Evolutionary conservation across 2,797 vertebrate species (phyloP), one percentile per base, ranked within the genome.

Genomic region (Vireo griseus): DNA sequence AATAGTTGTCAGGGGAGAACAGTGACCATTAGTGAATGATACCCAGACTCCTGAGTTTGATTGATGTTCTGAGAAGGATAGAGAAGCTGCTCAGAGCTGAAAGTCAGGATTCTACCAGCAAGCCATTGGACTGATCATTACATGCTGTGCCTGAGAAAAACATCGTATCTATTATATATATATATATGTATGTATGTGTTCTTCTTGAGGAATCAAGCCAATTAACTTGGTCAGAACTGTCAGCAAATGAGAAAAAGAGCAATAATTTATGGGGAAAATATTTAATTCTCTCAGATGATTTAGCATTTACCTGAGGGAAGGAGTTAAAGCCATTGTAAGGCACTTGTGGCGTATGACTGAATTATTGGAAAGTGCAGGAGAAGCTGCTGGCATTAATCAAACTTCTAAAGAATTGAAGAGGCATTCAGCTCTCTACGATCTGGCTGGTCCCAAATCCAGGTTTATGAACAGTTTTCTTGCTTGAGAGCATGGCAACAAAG

Each of bases 101-200:
- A 71, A 45, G 21, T 45, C 14, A 62, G 48, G n/a, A n/a, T 62
- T 71, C 14, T 52, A 13, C 14, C 14, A 57, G 22, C 22, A 62
- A 37, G 22, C 22, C 17, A 16, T 44, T 44, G 61, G 29, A 12
- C 29, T n/a, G 40, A 24, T 63, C 15, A 9, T n/a, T 24, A 7
- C 20, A n/a, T 61, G 57, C 39, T 52, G 9, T 81, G n/a, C 9
- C 57, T 28, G 39, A 44, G 66, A 61, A 52, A 45, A 18, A 8
- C 18, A 26, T 44, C 0, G 0, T 26, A 31, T n/a, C n/a, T 71
- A 8, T 71, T 31, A n/a, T 22, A 22, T 47, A 47, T 13, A 47
- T 22, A 13, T 40, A 37, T 37, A n/a, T n/a, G n/a, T n/a, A 40
- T 40, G 39, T 40, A 40, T 37, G 39, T 61, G 22, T 37, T 62